Base-by-base conservation (phyloP, 2,888 invertebrate genomes). In the Pandemis corylana region DNA sequence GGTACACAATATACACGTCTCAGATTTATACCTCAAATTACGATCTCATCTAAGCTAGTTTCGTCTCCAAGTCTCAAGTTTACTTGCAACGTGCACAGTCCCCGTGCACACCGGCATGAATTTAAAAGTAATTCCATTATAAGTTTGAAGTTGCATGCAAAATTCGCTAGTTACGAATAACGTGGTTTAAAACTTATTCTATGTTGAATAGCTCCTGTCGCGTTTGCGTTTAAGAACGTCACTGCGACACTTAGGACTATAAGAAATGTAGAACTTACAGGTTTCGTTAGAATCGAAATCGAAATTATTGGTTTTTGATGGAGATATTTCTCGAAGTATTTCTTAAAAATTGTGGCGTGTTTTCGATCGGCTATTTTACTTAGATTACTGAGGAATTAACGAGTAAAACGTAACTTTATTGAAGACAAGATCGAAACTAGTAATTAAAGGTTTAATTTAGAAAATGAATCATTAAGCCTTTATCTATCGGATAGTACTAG, bases 111-210 rank as follows among this genome's bases (percentile, higher is more conserved):
- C 61, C 5, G 28, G 79, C 85, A 87, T 90, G 89, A 90, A 91
- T 91, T 90, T 85, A 83, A 87, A 90, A 91, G 89, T 89, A 90
- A 91, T 91, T 90, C 89, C 89, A 93, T 93, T 92, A 91, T 87
- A 91, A 92, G 88, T 92, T 91, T 79, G 77, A 77, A 84, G 87
- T 85, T 83, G 74, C 68, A 76, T 80, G 83, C 84, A 87, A 85
- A 88, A 89, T 88, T 87, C 83, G 61, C 82, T 82, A 86, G 87
- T 87, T 83, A 83, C 87, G 89, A 89, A 90, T 90, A 89, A 90
- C 86, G 83, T 78, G 83, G 76, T 71, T 49, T 44, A 68, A 63
- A 67, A 68, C 67, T 68, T 53, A 12, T 15, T 66, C n/a, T 41
- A 49, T 69, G 28, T 36, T 41, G 41, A 62, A 69, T 69, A 69